Evolutionary conservation across 1,140 invertebrate species (phyloP).

Genomic region (Stenopsyche tienmushanensis): DNA sequence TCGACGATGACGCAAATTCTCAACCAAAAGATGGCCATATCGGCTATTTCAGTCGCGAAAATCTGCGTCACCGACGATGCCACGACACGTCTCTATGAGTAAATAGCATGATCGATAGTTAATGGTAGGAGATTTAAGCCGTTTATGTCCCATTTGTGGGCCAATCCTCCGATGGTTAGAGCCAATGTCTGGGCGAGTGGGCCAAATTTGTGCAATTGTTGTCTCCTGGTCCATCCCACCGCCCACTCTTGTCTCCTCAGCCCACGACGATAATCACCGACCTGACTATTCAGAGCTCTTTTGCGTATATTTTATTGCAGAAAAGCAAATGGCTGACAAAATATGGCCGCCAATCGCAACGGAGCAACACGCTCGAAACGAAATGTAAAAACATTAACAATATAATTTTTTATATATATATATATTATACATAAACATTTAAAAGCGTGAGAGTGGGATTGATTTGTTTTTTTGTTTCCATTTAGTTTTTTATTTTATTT

Average conservation of each 20-base stretch:
- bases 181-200: too few species aligned
- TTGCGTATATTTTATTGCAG: conserved; percentile 40
- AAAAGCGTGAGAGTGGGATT: conserved; percentile 42
- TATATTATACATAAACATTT: conserved; percentile 33
- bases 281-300: conserved; percentile 34
- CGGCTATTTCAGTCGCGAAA: too few species aligned
- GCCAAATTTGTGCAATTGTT: not conserved
- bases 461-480: conserved; percentile 41
- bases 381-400: conserved; percentile 40
- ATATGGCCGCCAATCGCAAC: conserved; percentile 38
- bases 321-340: conserved; percentile 40
- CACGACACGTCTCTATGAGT: too few species aligned
- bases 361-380: conserved; percentile 33
- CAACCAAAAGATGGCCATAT: too few species aligned
- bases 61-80: too few species aligned
- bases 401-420: conserved; percentile 35
- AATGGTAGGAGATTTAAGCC: too few species aligned
- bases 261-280: conserved; percentile 11
- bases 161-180: too few species aligned
- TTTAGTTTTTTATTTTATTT: conserved; percentile 40
- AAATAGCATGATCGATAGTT: too few species aligned
- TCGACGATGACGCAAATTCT: too few species aligned
- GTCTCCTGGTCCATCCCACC: not conserved
- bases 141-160: too few species aligned
- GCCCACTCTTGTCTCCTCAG: conserved; percentile 4